Evolutionary conservation across 2,113 vertebrate species (phyloP).

Genomic region (Odobenus rosmarus): DNA sequence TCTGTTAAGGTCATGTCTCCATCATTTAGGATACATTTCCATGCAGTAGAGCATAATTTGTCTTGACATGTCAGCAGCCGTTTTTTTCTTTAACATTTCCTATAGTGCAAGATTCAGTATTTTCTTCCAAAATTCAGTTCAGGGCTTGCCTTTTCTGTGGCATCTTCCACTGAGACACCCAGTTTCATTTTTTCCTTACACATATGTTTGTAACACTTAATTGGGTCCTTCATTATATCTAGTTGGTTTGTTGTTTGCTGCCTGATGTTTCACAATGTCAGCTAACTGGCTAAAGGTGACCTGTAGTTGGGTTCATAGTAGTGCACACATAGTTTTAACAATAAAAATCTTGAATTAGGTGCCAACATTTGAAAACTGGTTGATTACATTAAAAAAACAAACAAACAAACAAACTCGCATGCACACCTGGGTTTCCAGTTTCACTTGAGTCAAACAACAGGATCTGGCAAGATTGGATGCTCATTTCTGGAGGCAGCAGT

Average conservation of each 20-base stretch:
- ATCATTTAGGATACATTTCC: neutral
- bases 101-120: neutral
- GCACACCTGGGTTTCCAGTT: too few species aligned
- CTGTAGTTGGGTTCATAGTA: neutral
- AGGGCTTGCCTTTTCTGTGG: neutral
- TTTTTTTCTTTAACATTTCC: neutral
- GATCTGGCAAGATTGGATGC: fast-evolving
- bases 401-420: too few species aligned
- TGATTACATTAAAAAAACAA: neutral
- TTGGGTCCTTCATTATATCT: neutral
- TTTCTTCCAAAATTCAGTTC: neutral
- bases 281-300: neutral
- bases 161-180: too few species aligned
- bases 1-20: neutral
- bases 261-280: neutral
- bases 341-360: neutral
- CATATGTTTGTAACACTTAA: too few species aligned
- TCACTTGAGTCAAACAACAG: neutral
- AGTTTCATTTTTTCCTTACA: neutral
- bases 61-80: neutral
- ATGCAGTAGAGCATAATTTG: neutral
- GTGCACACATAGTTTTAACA: neutral
- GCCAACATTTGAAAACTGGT: neutral
- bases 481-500: neutral
- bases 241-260: neutral